phyloP scores from a whole-genome alignment of 2,113 vertebrate genomes.

The Chionodraco myersi region DNA sequence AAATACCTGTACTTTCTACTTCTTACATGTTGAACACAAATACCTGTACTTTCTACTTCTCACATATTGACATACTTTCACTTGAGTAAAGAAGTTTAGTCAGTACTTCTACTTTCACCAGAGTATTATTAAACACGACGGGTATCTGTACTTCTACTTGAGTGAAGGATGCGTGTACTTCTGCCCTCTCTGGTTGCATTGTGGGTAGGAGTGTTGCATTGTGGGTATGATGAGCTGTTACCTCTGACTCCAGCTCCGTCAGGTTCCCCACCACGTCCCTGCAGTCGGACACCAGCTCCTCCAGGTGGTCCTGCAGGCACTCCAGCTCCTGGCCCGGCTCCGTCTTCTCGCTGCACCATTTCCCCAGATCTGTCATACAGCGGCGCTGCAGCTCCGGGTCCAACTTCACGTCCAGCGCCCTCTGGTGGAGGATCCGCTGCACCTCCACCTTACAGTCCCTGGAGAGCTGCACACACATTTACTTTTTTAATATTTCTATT shows the following conservation, averaged over 20 bases:
- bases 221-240: slow-evolving; percentile 55
- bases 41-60: too few species aligned
- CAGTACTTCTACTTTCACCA: too few species aligned
- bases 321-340: slow-evolving; percentile 95
- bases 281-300: slow-evolving; percentile 90
- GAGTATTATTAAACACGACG: too few species aligned
- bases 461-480: slow-evolving; percentile 84
- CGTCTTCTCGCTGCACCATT: slow-evolving; percentile 97
- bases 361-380: slow-evolving; percentile 94
- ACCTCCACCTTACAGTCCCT: slow-evolving; percentile 95
- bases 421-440: slow-evolving; percentile 94
- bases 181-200: too few species aligned
- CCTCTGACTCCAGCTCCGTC: slow-evolving; percentile 95
- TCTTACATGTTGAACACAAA: too few species aligned
- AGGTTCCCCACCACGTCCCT: slow-evolving; percentile 94
- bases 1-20: too few species aligned
- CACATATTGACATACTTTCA: too few species aligned
- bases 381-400: slow-evolving; percentile 93
- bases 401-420: slow-evolving; percentile 94
- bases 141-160: too few species aligned
- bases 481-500: background rate
- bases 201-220: background rate
- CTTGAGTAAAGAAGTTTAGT: too few species aligned
- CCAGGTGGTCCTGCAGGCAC: slow-evolving; percentile 96
- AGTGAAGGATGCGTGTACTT: too few species aligned